phyloP scores from a whole-genome alignment of 2,888 invertebrate species.

The Dexiosoma caninum region DNA sequence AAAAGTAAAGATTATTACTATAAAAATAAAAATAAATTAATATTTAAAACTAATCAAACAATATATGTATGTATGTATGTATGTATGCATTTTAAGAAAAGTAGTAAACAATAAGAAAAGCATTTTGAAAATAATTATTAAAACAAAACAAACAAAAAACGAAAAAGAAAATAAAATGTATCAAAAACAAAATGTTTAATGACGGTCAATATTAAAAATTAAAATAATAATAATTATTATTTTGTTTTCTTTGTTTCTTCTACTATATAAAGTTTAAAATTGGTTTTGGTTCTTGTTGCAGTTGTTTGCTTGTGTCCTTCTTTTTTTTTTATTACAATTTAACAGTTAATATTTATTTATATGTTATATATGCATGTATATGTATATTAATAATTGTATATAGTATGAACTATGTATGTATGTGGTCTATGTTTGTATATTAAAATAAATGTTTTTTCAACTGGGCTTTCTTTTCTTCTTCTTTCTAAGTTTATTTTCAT shows the following conservation, averaged over 20 bases:
- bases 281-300: conserved; percentile 55
- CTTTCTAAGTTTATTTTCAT: conserved; percentile 55
- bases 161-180: conserved; percentile 26
- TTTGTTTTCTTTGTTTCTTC: conserved; percentile 16
- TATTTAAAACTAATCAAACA: conserved; percentile 58
- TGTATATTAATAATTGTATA: conserved; percentile 54
- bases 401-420: too few species aligned
- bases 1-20: conserved; percentile 35
- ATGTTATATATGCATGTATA: conserved; percentile 8
- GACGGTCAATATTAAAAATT: conserved; percentile 38
- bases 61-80: conserved; percentile 6
- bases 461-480: conserved; percentile 45
- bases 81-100: too few species aligned
- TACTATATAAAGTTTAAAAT: conserved; percentile 39
- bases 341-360: conserved; percentile 20
- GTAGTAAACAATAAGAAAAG: not conserved
- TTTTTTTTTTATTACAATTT: conserved; percentile 17
- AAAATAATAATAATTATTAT: conserved; percentile 12
- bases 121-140: not conserved
- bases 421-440: conserved; percentile 54
- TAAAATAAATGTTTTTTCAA: conserved; percentile 58
- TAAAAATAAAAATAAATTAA: conserved; percentile 56
- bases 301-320: conserved; percentile 38
- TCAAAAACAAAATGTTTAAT: conserved; percentile 21
- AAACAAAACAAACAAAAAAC: conserved; percentile 6